Evolutionary conservation across 2,888 invertebrate species (phyloP).

Genomic region (Agrochola lychnidis): DNA sequence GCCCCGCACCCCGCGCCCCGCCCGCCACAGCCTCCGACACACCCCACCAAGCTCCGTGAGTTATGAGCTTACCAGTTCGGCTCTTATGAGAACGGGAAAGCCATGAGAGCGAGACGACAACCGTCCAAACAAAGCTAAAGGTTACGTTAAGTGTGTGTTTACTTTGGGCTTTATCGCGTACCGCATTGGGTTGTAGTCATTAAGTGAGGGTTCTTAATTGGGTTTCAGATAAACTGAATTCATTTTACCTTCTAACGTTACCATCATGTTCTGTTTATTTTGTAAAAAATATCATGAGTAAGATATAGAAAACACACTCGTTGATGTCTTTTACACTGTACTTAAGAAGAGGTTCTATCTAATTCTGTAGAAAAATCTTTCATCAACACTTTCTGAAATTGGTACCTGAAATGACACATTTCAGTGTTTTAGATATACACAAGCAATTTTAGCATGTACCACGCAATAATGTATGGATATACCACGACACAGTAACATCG

Average conservation of each 20-base stretch:
- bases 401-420: neutral
- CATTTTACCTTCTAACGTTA: neutral
- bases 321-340: conserved; percentile 54
- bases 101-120: conserved; percentile 75
- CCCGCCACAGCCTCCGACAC: conserved; percentile 84
- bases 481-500: conserved; percentile 26
- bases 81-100: conserved; percentile 75
- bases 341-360: neutral
- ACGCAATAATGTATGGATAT: neutral
- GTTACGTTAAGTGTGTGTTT: conserved; percentile 76
- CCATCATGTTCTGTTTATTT: neutral
- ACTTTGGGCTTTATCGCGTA: conserved; percentile 63
- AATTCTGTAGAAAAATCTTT: neutral
- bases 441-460: neutral
- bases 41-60: conserved; percentile 82
- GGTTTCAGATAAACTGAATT: conserved; percentile 20
- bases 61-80: conserved; percentile 83
- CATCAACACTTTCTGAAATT: neutral
- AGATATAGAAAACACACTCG: conserved; percentile 2
- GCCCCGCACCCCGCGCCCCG: conserved; percentile 69
- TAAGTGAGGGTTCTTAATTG: conserved; percentile 18
- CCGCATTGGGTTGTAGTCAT: conserved; percentile 43
- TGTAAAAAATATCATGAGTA: neutral
- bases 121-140: conserved; percentile 71
- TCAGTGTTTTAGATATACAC: neutral